These are phyloP conservation scores for Drosophila insularis DNA, from an alignment of 1,140 invertebrate genomes.

Conservation along the genomic window DNA sequence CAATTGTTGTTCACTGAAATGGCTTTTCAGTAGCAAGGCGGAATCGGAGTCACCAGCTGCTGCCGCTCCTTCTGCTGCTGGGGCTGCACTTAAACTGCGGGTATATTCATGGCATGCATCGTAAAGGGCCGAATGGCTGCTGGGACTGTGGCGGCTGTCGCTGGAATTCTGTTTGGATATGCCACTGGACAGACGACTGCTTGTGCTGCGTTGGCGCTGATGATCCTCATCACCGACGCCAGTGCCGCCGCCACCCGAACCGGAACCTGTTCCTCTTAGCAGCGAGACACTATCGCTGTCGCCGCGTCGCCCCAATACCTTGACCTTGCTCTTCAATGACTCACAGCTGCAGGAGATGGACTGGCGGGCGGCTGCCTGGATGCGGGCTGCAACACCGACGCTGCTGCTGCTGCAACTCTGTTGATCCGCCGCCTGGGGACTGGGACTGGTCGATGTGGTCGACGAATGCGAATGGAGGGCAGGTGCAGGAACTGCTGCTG, in stretches of 20 bases:
- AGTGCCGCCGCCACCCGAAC: not conserved
- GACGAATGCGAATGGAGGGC: constrained; percentile 47
- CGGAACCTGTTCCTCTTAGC: constrained; percentile 40
- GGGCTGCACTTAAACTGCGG: constrained; percentile 71
- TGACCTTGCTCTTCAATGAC: constrained; percentile 46
- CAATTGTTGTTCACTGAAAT: constrained; percentile 55
- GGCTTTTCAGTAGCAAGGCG: constrained; percentile 38
- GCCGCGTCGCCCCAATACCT: constrained; percentile 13
- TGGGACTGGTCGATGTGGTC: constrained; percentile 40
- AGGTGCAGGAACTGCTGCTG: constrained; percentile 23
- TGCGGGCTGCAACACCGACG: constrained; percentile 32
- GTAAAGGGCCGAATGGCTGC: constrained; percentile 69
- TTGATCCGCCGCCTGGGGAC: constrained; percentile 44
- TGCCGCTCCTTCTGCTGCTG: constrained; percentile 35
- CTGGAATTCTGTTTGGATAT: constrained; percentile 76
- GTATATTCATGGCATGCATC: constrained; percentile 74
- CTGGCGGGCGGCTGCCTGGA: constrained; percentile 30
- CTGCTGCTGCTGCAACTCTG: constrained; percentile 53
- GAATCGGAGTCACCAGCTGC: constrained; percentile 22
- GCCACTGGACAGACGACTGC: constrained; percentile 67
- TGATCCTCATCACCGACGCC: constrained; percentile 64
- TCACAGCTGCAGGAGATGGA: constrained; percentile 57
- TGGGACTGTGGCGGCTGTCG: constrained; percentile 72
- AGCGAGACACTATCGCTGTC: constrained; percentile 61
- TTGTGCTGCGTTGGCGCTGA: constrained; percentile 55